Conservation (phyloP, 1,140 invertebrate genomes). For the Whitmania pigra region DNA sequence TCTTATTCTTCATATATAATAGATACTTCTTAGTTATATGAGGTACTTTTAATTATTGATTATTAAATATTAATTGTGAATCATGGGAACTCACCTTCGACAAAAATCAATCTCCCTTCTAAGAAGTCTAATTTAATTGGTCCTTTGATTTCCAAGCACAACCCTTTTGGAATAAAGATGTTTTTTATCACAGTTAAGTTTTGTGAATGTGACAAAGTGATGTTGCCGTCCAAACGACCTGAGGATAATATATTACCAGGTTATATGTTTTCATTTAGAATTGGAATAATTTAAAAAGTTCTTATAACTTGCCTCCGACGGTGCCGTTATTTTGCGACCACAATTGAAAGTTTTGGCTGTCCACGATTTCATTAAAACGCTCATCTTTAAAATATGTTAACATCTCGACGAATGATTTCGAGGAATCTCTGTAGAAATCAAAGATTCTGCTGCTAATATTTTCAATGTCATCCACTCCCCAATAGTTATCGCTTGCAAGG, state of each 20-base stretch:
- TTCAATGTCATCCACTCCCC: background rate
- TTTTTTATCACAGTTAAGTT: background rate
- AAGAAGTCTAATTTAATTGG: background rate
- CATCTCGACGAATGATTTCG: background rate
- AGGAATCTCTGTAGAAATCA: constrained; percentile 2
- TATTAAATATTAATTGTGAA: too few relatives aligned
- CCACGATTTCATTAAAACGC: background rate
- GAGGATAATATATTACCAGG: background rate
- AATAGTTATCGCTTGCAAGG: background rate
- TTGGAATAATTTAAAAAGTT: too few relatives aligned
- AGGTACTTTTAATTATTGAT: too few relatives aligned
- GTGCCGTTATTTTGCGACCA: background rate
- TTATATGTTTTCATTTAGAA: background rate
- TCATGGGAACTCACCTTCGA: background rate
- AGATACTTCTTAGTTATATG: too few relatives aligned
- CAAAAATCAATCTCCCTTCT: background rate
- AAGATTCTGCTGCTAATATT: background rate
- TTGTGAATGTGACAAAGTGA: background rate
- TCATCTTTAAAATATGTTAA: background rate
- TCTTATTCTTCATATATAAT: too few relatives aligned
- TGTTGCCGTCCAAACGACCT: background rate
- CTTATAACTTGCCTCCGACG: background rate
- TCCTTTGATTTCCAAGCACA: background rate
- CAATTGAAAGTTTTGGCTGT: background rate
- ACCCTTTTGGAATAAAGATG: background rate